Evolutionary conservation across 2,888 invertebrate species (phyloP).

Genomic region (Stegana nigrithorax): DNA sequence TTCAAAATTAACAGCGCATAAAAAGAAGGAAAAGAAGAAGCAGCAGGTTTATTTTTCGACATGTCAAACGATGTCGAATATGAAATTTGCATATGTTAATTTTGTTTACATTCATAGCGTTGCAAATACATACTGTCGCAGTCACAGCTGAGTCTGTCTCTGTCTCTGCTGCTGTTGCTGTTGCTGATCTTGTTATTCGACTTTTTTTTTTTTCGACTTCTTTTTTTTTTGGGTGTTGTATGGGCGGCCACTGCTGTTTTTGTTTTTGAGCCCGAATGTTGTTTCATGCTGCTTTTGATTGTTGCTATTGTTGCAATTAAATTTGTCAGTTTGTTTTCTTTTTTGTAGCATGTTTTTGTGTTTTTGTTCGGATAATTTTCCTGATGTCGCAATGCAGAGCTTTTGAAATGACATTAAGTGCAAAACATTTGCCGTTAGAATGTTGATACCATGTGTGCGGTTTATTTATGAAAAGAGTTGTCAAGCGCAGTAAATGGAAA

Average conservation of each 20-base stretch:
- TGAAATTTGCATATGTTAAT: conserved; percentile 56
- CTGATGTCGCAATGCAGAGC: too few relatives aligned
- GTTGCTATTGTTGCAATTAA: background rate
- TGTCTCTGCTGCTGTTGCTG: too few relatives aligned
- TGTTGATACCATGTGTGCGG: too few relatives aligned
- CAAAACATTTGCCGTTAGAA: too few relatives aligned
- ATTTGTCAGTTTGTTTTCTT: background rate
- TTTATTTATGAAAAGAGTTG: too few relatives aligned
- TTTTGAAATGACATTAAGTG: too few relatives aligned
- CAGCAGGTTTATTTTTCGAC: background rate
- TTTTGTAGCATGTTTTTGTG: background rate
- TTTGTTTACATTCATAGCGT: conserved; percentile 48
- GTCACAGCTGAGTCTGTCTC: conserved; percentile 19
- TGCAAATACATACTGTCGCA: background rate
- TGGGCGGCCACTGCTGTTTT: conserved; percentile 47
- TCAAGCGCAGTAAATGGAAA: too few relatives aligned
- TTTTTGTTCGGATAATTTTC: too few relatives aligned
- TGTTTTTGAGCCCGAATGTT: too few relatives aligned
- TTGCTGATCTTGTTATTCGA: background rate
- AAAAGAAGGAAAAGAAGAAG: too few relatives aligned
- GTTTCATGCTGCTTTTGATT: too few relatives aligned
- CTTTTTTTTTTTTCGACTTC: background rate
- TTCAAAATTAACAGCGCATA: too few relatives aligned
- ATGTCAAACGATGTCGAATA: background rate
- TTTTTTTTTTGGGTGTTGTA: conserved; percentile 25